Evolutionary conservation across 2,113 vertebrate genomes (phyloP).

Genomic region (Rhagologus leucostigma): DNA sequence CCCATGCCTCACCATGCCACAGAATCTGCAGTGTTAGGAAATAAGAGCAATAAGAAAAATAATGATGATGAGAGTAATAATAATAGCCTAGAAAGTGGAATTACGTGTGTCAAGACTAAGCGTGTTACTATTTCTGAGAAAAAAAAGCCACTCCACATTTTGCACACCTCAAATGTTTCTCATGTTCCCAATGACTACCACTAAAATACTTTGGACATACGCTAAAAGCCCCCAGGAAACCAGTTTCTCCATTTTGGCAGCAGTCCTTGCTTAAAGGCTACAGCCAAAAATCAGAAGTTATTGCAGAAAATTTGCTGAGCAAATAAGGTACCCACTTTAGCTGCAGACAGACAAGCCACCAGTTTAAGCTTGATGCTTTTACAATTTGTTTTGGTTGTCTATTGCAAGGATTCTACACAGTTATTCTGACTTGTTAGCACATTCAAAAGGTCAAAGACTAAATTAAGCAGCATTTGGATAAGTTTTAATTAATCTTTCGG

Average conservation of each 20-base stretch:
- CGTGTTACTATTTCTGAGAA: not conserved
- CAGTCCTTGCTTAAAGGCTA: slow-evolving; percentile 36
- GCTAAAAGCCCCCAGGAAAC: slow-evolving; percentile 75
- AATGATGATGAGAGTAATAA: not conserved
- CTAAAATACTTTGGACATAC: slow-evolving; percentile 69
- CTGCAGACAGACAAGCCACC: not conserved
- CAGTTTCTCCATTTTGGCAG: slow-evolving; percentile 74
- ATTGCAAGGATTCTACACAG: not conserved
- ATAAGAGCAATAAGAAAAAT: not conserved
- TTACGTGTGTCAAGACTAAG: not conserved
- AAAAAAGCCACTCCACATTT: not conserved
- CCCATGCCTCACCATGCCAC: slow-evolving; percentile 50
- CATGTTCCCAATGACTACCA: slow-evolving; percentile 67
- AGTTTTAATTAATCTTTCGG: slow-evolving; percentile 10
- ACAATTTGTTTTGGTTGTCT: not conserved
- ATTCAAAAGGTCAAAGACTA: slow-evolving; percentile 1
- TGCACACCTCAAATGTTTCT: slow-evolving; percentile 62
- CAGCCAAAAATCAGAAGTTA: not conserved
- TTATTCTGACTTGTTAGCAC: not conserved
- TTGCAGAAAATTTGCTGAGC: not conserved
- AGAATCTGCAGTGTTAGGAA: slow-evolving; percentile 29
- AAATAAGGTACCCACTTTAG: not conserved
- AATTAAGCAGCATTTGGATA: not conserved
- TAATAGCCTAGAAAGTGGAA: not conserved
- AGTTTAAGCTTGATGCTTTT: not conserved